Evolutionary conservation across 2,888 invertebrate species (phyloP), one percentile per base, ranked within the genome.

Genomic region (Serripes groenlandicus): DNA sequence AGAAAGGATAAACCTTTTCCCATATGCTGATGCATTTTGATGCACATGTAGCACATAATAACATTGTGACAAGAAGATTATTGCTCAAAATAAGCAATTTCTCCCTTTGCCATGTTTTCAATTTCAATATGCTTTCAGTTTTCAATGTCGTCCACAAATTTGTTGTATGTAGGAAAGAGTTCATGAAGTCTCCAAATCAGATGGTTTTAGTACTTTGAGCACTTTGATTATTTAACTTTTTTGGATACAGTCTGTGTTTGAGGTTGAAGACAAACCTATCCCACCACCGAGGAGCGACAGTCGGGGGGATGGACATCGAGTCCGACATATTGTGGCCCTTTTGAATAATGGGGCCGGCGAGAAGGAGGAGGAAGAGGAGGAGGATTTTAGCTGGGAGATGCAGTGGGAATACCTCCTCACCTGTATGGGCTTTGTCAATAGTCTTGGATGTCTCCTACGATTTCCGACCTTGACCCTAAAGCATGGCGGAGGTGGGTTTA

Each of bases 401-500:
- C 86, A 87, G 86, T 86, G 95, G 76, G 96, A 96, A 89, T 96
- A 96, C 88, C 93, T 96, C 32, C 93, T 96, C 1, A 96, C 96
- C 15, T 96, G 96, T 56, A 95, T 96, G 73, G 96, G 96, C 30
- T 95, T 96, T 91, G 96, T 96, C 4, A 96, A 96, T 72, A 96
- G 96, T 1, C 92, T 96, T 21, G 96, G 96, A 60, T 96, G 96
- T 75, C 83, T 92, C 15, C 78, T 92, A 7, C 83, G 89, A 78
- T 91, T 98, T 95, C 98, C 98, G 54, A 98, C 98, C 95, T 96
- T 98, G 92, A 92, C 92, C 52, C 91, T 92, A 77, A 89, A 89
- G 69, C 91, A 93, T 89, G 93, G 93, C 11, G 94, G 93, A 83
- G 93, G 94, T 93, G 71, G 58, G 74, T 58, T 28, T 58, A n/a